Base-by-base conservation (phyloP, 2,113 vertebrate species). In the Cyphomyrus discorhynchus region DNA sequence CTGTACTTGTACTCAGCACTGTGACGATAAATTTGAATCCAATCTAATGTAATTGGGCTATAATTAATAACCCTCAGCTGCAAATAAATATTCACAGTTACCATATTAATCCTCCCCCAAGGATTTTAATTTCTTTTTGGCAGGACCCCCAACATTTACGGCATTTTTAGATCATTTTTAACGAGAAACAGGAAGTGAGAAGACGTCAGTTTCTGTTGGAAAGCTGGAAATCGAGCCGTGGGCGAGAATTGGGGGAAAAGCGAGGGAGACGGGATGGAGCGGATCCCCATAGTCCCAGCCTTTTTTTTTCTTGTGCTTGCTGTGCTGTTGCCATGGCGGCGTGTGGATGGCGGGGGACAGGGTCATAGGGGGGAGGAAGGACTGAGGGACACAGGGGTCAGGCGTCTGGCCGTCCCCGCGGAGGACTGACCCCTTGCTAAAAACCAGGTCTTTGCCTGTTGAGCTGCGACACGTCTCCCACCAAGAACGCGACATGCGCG, bases 201-300 rank as follows among this genome's bases (percentile, higher is more conserved):
- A 47, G 39, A 84, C 17, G 50, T 53, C 15, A 19, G 85, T 27
- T 77, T n/a, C 62, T 89, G 66, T 35, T 91, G 87, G 90, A 62
- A 15, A 88, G 91, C 88, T 88, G 21, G 90, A 85, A 56, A 86
- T 93, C 84, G 92, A 90, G 45, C 27, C n/a, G 1, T 11, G 27
- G 3, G 47, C 0, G 0, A 39, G 13, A 56, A 17, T 9, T 0
- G 47, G 21, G 27, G 27, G 62, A 11, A 1, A 10, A 31, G 1
- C 5, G 53, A 8, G 24, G 35, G 45, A 56, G 50, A 11, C 2
- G 39, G 39, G 39, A 24, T 4, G 46, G 46, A 24, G 46, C 1
- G 11, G n/a, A 0, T 52, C 27, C 46, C 42, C 39, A 35, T 13
- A 88, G 7, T 50, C 3, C 15, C 17, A 19, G 27, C 31, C 88